Conservation (phyloP, 2,888 invertebrate genomes). For the Drosophila ustulata region DNA sequence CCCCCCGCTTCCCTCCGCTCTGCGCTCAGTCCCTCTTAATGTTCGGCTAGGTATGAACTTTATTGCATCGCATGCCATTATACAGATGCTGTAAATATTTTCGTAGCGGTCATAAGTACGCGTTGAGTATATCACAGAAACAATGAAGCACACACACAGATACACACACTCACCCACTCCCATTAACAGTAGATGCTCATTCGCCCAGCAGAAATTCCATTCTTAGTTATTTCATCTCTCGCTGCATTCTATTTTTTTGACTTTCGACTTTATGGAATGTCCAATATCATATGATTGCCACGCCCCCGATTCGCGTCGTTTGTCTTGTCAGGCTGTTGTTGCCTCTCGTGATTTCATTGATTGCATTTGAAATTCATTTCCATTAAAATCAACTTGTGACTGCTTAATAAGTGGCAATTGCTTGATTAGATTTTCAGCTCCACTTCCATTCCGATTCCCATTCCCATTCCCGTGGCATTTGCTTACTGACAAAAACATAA, state of each 20-base stretch:
- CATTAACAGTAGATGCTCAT: constrained; percentile 29
- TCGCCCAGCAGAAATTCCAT: constrained; percentile 48
- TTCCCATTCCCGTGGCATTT: not conserved
- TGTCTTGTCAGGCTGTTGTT: constrained; percentile 25
- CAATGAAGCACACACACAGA: constrained; percentile 10
- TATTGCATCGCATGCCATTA: constrained; percentile 62
- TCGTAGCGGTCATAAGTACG: constrained; percentile 55
- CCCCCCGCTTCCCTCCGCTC: constrained; percentile 1
- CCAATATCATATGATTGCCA: constrained; percentile 7
- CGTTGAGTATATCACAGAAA: constrained; percentile 26
- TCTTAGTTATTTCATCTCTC: constrained; percentile 24
- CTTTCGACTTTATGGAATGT: constrained; percentile 9
- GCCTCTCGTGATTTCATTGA: constrained; percentile 26
- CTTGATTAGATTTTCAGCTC: constrained; percentile 29
- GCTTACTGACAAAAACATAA: constrained; percentile 8
- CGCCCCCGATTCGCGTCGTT: constrained; percentile 5
- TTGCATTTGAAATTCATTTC: constrained; percentile 44
- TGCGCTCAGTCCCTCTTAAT: constrained; percentile 13
- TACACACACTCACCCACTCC: not conserved
- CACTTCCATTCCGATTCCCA: constrained; percentile 7
- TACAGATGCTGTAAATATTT: constrained; percentile 65
- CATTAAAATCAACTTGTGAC: constrained; percentile 41
- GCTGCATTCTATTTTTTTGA: constrained; percentile 3
- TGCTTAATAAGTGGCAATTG: constrained; percentile 27
- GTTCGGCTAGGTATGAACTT: constrained; percentile 49